Base-by-base conservation (phyloP, 2,113 vertebrate genomes). In the Cathartes aura region DNA sequence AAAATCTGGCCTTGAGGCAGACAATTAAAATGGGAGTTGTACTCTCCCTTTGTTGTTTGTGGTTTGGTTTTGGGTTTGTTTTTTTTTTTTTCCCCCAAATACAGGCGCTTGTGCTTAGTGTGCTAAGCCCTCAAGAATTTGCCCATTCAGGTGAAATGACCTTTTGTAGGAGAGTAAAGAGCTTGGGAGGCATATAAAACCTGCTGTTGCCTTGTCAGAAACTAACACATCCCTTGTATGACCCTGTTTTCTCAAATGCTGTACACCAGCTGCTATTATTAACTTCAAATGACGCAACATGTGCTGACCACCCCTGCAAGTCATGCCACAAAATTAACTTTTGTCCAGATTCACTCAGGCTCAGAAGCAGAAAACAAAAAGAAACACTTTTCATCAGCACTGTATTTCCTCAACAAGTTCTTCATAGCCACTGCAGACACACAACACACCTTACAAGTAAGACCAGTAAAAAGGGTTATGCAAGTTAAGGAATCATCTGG, bases 1-100 rank as follows among this genome's bases (percentile, higher is more conserved):
- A 80, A 95, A 93, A 50, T 29, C 64, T 45, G 60, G 40, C 93
- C 73, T 85, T 58, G 82, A 55, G 88, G 82, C 73, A 71, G 94
- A 43, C 47, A 90, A 63, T 91, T 82, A 27, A 63, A 38, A 2
- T 4, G 29, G 81, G 64, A 95, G 45, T 7, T 66, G 38, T 22
- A n/a, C 42, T 50, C 19, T n/a, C 58, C 70, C 42, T 70, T 66
- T 70, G 71, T 11, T 48, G 24, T 75, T 56, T 34, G 14, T 5
- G 20, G 7, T 45, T 17, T 55, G 11, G 42, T 36, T 0, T 73
- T 2, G 22, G 19, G 4, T 17, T 29, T 26, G 27, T 24, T 12
- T 30, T 63, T 47, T 55, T 27, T 30, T 43, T 45, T 55, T 34
- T 19, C n/a, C n/a, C n/a, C 11, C 6, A 42, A 71, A 29, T 8